Evolutionary conservation across 2,888 invertebrate genomes (phyloP).

Genomic region (Caenorhabditis japonica): DNA sequence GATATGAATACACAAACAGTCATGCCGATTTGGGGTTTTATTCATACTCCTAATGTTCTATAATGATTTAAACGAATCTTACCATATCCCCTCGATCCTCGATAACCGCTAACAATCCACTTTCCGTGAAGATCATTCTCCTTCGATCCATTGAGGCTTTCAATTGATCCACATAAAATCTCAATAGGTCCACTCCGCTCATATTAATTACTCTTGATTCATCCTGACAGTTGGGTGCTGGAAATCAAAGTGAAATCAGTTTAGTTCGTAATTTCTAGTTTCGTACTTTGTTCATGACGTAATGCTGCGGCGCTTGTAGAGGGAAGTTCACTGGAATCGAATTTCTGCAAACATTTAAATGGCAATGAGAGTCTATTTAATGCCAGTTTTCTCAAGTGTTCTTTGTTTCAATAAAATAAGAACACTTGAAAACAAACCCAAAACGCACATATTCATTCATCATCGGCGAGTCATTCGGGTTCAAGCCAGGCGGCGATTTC

Average conservation of each 20-base stretch:
- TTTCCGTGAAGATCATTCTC: slow-evolving; percentile 60
- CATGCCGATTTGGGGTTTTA: too few relatives aligned
- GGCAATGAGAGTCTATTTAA: neutral
- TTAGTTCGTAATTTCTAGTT: too few relatives aligned
- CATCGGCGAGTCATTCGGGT: slow-evolving; percentile 8
- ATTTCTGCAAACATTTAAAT: slow-evolving; percentile 21
- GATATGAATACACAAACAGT: too few relatives aligned
- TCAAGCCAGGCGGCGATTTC: slow-evolving; percentile 39
- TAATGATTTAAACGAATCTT: too few relatives aligned
- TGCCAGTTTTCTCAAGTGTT: too few relatives aligned
- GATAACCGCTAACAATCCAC: slow-evolving; percentile 43
- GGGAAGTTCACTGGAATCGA: slow-evolving; percentile 10
- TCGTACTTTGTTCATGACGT: slow-evolving; percentile 7
- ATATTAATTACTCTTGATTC: slow-evolving; percentile 36
- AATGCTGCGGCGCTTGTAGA: slow-evolving; percentile 14
- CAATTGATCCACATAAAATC: slow-evolving; percentile 55
- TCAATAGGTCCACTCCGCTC: slow-evolving; percentile 44
- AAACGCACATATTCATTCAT: slow-evolving; percentile 27
- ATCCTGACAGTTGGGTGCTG: slow-evolving; percentile 10
- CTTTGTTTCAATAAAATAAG: too few relatives aligned
- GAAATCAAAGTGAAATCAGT: too few relatives aligned
- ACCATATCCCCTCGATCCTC: slow-evolving; percentile 46
- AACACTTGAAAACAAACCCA: too few relatives aligned
- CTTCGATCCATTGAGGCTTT: slow-evolving; percentile 60
- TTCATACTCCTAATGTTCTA: too few relatives aligned